These are phyloP conservation scores for Caenorhabditis japonica DNA, from an alignment of 2,888 invertebrate genomes.

Conservation along the genomic window DNA sequence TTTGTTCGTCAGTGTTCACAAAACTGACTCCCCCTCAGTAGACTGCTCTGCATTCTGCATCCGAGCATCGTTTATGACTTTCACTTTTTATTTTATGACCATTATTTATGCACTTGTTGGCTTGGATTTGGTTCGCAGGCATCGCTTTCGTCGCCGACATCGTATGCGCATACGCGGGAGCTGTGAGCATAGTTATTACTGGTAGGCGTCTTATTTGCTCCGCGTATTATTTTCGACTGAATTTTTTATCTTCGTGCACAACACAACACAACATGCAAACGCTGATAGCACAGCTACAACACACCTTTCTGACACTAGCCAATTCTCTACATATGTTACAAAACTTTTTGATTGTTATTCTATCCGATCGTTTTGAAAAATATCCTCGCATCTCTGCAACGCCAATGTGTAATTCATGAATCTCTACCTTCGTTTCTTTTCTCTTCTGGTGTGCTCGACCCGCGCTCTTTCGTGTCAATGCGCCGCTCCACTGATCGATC, in stretches of 20 bases:
- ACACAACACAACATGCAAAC: not conserved
- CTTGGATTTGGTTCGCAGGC: constrained; percentile 6
- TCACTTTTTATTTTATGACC: constrained; percentile 51
- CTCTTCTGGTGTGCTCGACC: not conserved
- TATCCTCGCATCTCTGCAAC: not conserved
- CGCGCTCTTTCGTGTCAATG: constrained; percentile 44
- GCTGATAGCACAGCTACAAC: not conserved
- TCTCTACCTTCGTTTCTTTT: constrained; percentile 8
- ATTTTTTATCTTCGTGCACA: too few relatives aligned
- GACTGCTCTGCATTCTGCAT: constrained; percentile 11
- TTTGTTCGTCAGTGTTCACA: constrained; percentile 6
- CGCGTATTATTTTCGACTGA: too few relatives aligned
- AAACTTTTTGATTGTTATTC: constrained; percentile 30
- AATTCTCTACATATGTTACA: constrained; percentile 18
- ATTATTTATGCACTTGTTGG: constrained; percentile 50
- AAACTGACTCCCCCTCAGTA: not conserved
- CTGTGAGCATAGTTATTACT: constrained; percentile 10
- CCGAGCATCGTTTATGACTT: constrained; percentile 43
- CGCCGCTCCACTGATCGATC: constrained; percentile 32
- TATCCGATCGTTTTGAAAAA: not conserved
- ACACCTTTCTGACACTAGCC: not conserved
- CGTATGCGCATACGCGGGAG: too few relatives aligned
- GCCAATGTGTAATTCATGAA: constrained; percentile 45
- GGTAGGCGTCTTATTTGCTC: constrained; percentile 1
- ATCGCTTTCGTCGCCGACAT: too few relatives aligned